Percentiles rank a stretch among this genome's conserved stretches.
Conservation (phyloP, 2,113 vertebrate genomes). For the Pandion haliaetus region DNA sequence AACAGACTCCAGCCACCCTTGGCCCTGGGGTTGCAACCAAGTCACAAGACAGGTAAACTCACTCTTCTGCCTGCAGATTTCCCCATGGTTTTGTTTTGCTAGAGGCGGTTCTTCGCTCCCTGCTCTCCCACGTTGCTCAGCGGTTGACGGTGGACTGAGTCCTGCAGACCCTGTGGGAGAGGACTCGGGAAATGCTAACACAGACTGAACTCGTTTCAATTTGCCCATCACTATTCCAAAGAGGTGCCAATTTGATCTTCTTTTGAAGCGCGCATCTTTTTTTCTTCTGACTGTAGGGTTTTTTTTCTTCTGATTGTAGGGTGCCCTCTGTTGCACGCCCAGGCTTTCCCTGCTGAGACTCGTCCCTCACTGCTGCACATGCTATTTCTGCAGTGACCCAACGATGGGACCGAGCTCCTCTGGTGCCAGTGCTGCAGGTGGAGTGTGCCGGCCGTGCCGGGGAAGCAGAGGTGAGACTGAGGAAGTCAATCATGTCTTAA, state of each 20-base stretch:
- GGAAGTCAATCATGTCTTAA: background rate
- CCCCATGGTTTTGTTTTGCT: fast-evolving
- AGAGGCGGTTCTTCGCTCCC: fast-evolving
- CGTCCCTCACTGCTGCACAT: background rate
- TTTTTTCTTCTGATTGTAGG: background rate
- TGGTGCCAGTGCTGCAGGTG: background rate
- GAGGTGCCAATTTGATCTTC: fast-evolving
- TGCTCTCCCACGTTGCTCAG: fast-evolving
- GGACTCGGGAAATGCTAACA: fast-evolving
- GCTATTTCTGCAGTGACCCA: background rate
- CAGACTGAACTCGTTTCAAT: background rate
- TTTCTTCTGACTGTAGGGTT: background rate
- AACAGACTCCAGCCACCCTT: background rate
- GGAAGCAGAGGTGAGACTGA: background rate
- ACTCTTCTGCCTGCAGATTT: background rate
- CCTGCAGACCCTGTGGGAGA: background rate
- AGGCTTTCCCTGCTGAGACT: background rate
- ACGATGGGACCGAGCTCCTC: fast-evolving
- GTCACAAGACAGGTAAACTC: background rate
- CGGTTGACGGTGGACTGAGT: background rate
- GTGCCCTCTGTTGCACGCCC: background rate
- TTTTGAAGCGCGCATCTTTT: background rate
- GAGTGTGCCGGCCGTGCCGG: fast-evolving
- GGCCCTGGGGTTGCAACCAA: background rate
- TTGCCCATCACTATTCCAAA: fast-evolving